Base-by-base conservation (phyloP, 2,113 vertebrate species). In the Guaruba guarouba region DNA sequence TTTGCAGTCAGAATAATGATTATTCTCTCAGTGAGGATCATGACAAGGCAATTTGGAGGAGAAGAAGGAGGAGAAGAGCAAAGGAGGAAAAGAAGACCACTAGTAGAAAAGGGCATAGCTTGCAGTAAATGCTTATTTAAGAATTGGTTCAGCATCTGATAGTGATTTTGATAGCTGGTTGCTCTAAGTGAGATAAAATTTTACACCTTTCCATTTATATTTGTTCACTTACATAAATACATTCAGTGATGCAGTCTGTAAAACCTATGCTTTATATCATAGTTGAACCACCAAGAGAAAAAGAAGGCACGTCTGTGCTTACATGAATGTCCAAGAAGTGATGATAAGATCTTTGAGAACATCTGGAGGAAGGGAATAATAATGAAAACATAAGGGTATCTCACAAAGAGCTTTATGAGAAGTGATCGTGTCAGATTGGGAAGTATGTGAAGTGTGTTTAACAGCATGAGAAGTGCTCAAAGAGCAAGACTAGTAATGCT, bases 261-360 rank as follows among this genome's bases (percentile, higher is more conserved):
- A 88, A 54, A 67, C 37, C 10, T 39, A 5, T 55, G 25, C 15
- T 85, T 90, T 61, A 6, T 14, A 17, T 62, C 33, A 33, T 7
- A 82, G 23, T 44, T 61, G 29, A 39, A 54, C 7, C n/a, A 46
- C 17, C 54, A 78, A 81, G 64, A 77, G 44, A 44, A 71, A 91
- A 88, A 67, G 37, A 24, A 74, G 11, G 7, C 14, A 15, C n/a
- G 19, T 63, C 37, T 29, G 7, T 52, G 46, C 28, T 88, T 86
- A 49, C 35, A 24, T 76, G 22, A 61, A 63, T n/a, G 10, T 80
- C 19, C n/a, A 67, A 41, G 54, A 86, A 83, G 29, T 44, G 35
- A n/a, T 69, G 35, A 51, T 4, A 92, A 49, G 61, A 51, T 27
- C 88, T 92, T 86, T 87, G 49, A 82, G 44, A 92, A 48, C 35